Evolutionary conservation across 2,797 vertebrate genomes (phyloP), one percentile per base, ranked within the genome.

Genomic region (Argya squamiceps): DNA sequence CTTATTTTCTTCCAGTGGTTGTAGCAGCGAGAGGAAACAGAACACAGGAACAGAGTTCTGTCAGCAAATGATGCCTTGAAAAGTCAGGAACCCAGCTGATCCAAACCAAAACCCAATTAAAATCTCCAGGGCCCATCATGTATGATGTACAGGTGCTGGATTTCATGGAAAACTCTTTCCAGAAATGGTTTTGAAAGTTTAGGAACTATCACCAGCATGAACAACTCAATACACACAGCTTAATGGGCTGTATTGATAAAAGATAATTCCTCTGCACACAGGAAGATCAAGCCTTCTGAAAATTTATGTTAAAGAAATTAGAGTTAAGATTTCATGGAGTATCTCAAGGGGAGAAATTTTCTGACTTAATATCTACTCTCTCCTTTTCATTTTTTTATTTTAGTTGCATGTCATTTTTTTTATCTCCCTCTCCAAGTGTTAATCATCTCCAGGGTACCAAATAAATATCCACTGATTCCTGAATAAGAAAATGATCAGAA

Each of bases 271-370:
- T 88, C 81, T 83, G 79, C 37, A 87, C 23, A 80, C 65, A 75
- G 64, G 73, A 80, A 94, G 89, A 93, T 83, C 86, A 94, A 92
- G 64, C 60, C 69, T 70, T 49, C 67, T 90, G 88, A 73, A 95
- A 84, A 85, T 32, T 80, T 83, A 62, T 89, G 89, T 86, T 87
- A 80, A 91, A 91, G 65, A 80, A 89, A 84, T 55, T 27, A 39
- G 76, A 86, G 94, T 90, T 77, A 78, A 95, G 56, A 80, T 93
- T 93, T 92, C 34, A 44, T 62, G 30, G 32, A 78, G 55, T 47
- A 65, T 86, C 89, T 91, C 91, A 76, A 59, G 70, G 34, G 92
- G 13, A 73, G 29, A 86, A 50, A 15, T 58, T 69, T 81, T 77
- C 67, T 69, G 13, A 52, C 50, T 89, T 82, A 81, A 53, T 91